Evolutionary conservation across 2,888 invertebrate genomes (phyloP).

Genomic region (Eristalis pertinax): DNA sequence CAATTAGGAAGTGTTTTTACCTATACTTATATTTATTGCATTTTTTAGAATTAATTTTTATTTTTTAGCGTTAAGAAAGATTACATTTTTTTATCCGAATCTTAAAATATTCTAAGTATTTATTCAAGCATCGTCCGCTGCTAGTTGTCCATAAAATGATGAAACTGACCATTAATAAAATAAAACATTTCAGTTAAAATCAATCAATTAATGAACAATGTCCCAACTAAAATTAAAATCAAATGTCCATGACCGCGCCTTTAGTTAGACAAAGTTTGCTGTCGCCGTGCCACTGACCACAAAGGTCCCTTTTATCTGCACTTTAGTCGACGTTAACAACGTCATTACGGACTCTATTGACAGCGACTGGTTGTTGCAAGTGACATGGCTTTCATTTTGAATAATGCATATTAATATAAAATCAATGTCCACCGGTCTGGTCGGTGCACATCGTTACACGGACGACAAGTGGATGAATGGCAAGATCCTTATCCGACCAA

Average conservation of each 20-base stretch:
- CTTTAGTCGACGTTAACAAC: slow-evolving; percentile 28
- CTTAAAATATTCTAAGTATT: too few species aligned
- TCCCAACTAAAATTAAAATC: neutral
- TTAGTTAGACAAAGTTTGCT: neutral
- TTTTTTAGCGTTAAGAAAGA: neutral
- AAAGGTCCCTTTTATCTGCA: slow-evolving; percentile 3
- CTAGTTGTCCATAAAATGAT: too few species aligned
- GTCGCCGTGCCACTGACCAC: neutral
- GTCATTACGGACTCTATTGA: slow-evolving; percentile 21
- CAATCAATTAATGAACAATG: too few species aligned
- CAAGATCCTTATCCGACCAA: slow-evolving; percentile 31
- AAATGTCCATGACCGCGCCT: neutral
- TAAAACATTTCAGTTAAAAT: too few species aligned
- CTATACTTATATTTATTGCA: too few species aligned
- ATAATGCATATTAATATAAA: slow-evolving; percentile 65
- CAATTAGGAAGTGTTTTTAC: too few species aligned
- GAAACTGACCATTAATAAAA: too few species aligned
- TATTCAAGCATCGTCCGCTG: too few species aligned
- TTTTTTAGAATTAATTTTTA: neutral
- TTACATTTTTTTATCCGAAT: too few species aligned
- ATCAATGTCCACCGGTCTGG: slow-evolving; percentile 33
- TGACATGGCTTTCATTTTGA: slow-evolving; percentile 41
- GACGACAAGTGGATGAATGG: slow-evolving; percentile 6
- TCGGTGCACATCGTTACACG: neutral
- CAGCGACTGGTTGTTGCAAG: neutral